A percentile compares a stretch with the other conserved stretches of the same genome.
These are phyloP conservation scores for Eupelmus urozonus DNA, from an alignment of 2,888 invertebrate species.

Conservation along the genomic window DNA sequence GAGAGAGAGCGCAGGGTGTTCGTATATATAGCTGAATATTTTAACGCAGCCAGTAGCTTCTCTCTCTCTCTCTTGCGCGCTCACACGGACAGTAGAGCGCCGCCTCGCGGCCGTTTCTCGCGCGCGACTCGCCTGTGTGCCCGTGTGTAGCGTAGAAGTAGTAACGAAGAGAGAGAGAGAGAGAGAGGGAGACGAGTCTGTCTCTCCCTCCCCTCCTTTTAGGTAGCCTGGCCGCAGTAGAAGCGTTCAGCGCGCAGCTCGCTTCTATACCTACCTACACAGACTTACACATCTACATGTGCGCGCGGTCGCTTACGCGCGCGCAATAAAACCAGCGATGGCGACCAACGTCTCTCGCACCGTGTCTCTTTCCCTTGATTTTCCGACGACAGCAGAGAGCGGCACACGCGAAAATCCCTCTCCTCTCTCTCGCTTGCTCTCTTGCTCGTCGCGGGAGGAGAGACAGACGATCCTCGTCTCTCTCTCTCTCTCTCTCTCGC, in stretches of 20 bases:
- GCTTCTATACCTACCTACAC: too few species aligned
- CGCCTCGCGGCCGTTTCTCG: background rate
- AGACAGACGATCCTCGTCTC: background rate
- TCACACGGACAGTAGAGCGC: background rate
- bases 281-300: too few species aligned
- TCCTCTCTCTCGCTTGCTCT: conserved; percentile 15
- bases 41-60: too few species aligned
- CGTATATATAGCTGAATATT: too few species aligned
- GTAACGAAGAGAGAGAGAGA: background rate
- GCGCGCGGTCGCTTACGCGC: too few species aligned
- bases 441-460: background rate
- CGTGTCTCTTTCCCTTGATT: too few species aligned
- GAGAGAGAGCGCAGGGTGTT: too few species aligned
- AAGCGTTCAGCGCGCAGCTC: conserved; percentile 14
- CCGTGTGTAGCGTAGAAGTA: background rate
- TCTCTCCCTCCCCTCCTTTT: conserved; percentile 28
- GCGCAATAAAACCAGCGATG: background rate
- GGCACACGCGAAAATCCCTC: background rate
- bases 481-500: conserved; percentile 4
- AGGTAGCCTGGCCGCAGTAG: conserved; percentile 11
- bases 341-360: background rate
- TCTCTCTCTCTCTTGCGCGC: too few species aligned
- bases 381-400: too few species aligned
- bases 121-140: background rate
- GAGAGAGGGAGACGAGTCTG: conserved; percentile 22